phyloP scores from a whole-genome alignment of 2,797 vertebrate species.

The Epinephelus coioides region DNA sequence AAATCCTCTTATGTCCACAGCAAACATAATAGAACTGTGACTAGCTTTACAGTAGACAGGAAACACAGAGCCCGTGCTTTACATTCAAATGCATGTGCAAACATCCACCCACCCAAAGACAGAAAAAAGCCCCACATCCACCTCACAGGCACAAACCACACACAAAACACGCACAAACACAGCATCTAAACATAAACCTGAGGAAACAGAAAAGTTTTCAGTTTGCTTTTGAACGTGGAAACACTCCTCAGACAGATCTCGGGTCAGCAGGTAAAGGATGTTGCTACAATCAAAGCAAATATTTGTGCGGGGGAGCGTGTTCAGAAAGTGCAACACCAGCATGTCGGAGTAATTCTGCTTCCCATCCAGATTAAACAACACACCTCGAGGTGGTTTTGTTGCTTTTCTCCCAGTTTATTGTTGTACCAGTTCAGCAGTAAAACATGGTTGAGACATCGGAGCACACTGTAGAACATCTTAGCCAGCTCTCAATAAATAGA shows the following conservation, averaged over 20 bases:
- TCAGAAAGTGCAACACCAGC: slow-evolving; percentile 20
- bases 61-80: slow-evolving; percentile 8
- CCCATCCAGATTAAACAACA: slow-evolving; percentile 52
- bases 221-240: slow-evolving; percentile 31
- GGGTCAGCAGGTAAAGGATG: slow-evolving; percentile 41
- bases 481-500: slow-evolving; percentile 81
- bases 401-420: slow-evolving; percentile 87
- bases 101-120: neutral
- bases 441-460: slow-evolving; percentile 82
- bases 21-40: neutral
- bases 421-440: slow-evolving; percentile 88
- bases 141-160: slow-evolving; percentile 26
- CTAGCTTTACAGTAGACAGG: neutral
- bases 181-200: neutral
- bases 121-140: slow-evolving; percentile 28
- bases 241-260: slow-evolving; percentile 13
- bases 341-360: slow-evolving; percentile 12
- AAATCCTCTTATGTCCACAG: neutral
- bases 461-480: slow-evolving; percentile 69
- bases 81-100: slow-evolving; percentile 3
- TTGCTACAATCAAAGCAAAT: slow-evolving; percentile 27
- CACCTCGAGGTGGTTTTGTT: slow-evolving; percentile 41
- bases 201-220: slow-evolving; percentile 21
- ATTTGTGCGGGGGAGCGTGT: slow-evolving; percentile 24
- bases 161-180: neutral